Conservation (phyloP, 2,113 vertebrate genomes). For the Silurus asotus region DNA sequence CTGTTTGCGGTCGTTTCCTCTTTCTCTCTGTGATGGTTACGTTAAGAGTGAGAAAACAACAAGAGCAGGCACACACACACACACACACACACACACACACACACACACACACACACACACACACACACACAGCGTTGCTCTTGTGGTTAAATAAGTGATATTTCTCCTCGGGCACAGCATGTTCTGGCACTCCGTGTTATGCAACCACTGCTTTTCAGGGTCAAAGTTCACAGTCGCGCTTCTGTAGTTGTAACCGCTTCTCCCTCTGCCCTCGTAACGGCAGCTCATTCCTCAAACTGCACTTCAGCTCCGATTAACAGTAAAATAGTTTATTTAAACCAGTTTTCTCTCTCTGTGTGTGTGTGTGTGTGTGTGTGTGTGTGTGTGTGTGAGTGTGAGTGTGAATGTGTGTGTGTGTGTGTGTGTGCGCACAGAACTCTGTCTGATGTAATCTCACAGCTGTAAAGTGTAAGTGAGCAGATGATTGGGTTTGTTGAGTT, state of each 20-base stretch:
- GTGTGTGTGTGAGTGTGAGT: neutral
- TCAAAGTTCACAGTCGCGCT: slow-evolving; percentile 63
- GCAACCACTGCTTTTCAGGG: slow-evolving; percentile 67
- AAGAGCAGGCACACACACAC: too few species aligned
- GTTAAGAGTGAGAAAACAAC: slow-evolving; percentile 7
- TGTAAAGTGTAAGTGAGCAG: neutral
- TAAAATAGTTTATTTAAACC: neutral
- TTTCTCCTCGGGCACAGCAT: slow-evolving; percentile 61
- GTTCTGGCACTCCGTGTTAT: slow-evolving; percentile 56
- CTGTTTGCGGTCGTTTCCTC: neutral
- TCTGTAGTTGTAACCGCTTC: neutral
- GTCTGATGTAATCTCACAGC: neutral
- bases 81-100: too few species aligned
- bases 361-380: neutral
- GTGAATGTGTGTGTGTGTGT: neutral
- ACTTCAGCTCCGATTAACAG: slow-evolving; percentile 5
- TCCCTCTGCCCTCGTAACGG: neutral
- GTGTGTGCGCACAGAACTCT: neutral
- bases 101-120: neutral
- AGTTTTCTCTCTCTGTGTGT: neutral
- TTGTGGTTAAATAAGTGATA: slow-evolving; percentile 61
- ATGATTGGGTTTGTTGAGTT: neutral
- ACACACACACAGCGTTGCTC: slow-evolving; percentile 10
- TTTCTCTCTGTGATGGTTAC: neutral
- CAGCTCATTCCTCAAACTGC: neutral